Evolutionary conservation across 2,113 vertebrate species (phyloP).

Genomic region (Melanotaenia duboulayi): DNA sequence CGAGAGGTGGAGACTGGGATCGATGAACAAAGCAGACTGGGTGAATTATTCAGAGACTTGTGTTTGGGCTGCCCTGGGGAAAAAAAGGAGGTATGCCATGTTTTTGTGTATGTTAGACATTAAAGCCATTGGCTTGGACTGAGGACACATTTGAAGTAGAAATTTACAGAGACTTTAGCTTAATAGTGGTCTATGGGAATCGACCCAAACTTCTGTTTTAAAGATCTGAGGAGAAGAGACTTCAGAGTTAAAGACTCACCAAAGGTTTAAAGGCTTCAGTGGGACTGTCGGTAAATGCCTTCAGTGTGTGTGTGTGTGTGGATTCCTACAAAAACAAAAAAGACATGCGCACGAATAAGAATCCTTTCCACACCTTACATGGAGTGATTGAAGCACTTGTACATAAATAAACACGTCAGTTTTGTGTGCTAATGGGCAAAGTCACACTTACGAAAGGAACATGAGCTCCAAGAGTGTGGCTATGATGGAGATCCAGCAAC

Average conservation of each 20-base stretch:
- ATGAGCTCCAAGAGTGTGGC: conserved; percentile 26
- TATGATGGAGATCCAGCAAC: conserved; percentile 50
- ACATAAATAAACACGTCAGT: conserved; percentile 29
- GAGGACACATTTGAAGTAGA: conserved; percentile 47
- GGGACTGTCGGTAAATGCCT: conserved; percentile 16
- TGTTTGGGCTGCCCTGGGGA: conserved; percentile 48
- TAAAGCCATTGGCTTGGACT: conserved; percentile 18
- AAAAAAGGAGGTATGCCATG: conserved; percentile 17
- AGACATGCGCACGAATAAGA: not conserved
- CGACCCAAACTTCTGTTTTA: conserved; percentile 36
- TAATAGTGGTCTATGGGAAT: conserved; percentile 36
- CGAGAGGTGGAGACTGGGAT: conserved; percentile 47
- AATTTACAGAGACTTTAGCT: conserved; percentile 43
- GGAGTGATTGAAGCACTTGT: not conserved
- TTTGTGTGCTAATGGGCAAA: conserved; percentile 43
- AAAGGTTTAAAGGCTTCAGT: conserved; percentile 29
- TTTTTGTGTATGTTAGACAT: conserved; percentile 24
- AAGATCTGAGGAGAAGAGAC: conserved; percentile 28
- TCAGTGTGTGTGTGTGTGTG: conserved; percentile 7
- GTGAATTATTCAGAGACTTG: conserved; percentile 76
- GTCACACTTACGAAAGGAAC: conserved; percentile 45
- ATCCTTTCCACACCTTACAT: not conserved
- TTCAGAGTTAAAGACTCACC: conserved; percentile 38
- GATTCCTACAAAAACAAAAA: not conserved
- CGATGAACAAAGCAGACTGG: conserved; percentile 65